phyloP scores from a whole-genome alignment of 2,888 invertebrate species.

The Agrochola lota region DNA sequence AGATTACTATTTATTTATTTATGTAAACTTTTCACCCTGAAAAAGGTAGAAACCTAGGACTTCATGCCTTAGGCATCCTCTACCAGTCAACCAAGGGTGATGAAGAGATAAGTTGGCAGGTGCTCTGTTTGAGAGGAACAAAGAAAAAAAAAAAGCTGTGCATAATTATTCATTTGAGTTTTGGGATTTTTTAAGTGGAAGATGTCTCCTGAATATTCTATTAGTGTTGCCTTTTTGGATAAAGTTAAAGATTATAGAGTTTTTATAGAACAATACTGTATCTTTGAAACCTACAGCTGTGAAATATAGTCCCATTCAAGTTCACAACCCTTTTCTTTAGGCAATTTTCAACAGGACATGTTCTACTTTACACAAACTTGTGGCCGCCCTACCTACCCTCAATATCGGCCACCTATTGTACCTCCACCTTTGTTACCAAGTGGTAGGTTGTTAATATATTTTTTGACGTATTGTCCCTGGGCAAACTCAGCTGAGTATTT shows the following conservation, averaged over 20 bases:
- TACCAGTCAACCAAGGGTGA: too few relatives aligned
- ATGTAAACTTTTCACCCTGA: too few relatives aligned
- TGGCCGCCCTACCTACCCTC: slow-evolving; percentile 40
- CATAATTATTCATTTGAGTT: background rate
- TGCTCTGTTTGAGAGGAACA: too few relatives aligned
- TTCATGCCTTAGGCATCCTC: too few relatives aligned
- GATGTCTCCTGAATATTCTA: background rate
- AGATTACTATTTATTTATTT: background rate
- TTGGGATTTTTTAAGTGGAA: background rate
- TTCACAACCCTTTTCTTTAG: background rate
- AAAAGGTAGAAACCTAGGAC: too few relatives aligned
- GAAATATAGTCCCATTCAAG: too few relatives aligned
- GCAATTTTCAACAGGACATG: background rate
- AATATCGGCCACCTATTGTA: slow-evolving; percentile 76
- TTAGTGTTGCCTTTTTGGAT: too few relatives aligned
- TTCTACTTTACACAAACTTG: background rate
- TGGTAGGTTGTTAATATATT: slow-evolving; percentile 72
- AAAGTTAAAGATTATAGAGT: too few relatives aligned
- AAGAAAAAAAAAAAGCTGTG: too few relatives aligned
- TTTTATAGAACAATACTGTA: too few relatives aligned
- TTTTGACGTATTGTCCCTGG: slow-evolving; percentile 69
- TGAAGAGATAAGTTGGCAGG: too few relatives aligned
- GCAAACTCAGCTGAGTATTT: slow-evolving; percentile 57
- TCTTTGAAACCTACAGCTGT: too few relatives aligned
- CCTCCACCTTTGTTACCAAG: slow-evolving; percentile 67